These are phyloP conservation scores for Elephantulus edwardii DNA, from an alignment of 2,113 vertebrate genomes.

Conservation along the genomic window DNA sequence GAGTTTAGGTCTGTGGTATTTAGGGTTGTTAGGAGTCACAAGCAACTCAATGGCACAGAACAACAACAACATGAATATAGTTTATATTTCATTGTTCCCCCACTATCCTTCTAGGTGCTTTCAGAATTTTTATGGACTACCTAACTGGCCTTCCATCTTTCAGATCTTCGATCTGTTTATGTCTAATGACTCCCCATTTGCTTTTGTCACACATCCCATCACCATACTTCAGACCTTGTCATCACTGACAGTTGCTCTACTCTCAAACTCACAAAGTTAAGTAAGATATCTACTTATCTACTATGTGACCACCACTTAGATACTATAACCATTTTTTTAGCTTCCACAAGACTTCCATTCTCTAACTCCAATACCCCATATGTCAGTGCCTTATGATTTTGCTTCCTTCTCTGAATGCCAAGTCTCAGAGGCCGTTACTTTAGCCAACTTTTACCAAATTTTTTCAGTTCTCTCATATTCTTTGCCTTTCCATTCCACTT, in stretches of 20 bases:
- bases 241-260: background rate
- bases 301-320: background rate
- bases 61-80: too few species aligned
- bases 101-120: background rate
- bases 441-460: background rate
- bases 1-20: too few species aligned
- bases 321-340: background rate
- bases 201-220: background rate
- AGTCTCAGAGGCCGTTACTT: background rate
- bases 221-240: background rate
- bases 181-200: background rate
- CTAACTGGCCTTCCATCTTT: background rate
- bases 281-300: background rate
- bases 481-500: background rate
- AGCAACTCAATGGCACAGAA: too few species aligned
- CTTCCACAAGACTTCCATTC: background rate
- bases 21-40: too few species aligned
- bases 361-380: background rate
- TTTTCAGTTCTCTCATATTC: background rate
- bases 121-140: background rate
- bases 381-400: background rate
- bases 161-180: background rate
- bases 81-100: background rate
- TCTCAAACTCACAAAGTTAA: background rate
- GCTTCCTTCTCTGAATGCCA: background rate